These are phyloP conservation scores for Xenops minutus DNA, from an alignment of 2,797 vertebrate genomes.

Conservation along the genomic window DNA sequence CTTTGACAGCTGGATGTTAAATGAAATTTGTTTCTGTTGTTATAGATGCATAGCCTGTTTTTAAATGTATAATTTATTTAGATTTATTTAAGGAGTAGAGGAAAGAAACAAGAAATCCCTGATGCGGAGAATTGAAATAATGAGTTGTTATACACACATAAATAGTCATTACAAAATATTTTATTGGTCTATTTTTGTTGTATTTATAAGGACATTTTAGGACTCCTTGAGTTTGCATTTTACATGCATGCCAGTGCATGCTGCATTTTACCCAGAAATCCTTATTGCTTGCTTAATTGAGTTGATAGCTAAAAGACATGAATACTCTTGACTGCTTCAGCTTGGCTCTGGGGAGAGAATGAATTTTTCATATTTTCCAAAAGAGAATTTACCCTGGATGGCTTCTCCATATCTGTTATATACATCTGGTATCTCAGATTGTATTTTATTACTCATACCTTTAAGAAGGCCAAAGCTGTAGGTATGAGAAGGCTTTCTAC, in stretches of 20 bases:
- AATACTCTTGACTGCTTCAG: not conserved
- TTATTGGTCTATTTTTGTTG: constrained; percentile 48
- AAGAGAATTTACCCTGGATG: not conserved
- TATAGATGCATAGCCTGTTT: constrained; percentile 38
- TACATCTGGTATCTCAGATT: not conserved
- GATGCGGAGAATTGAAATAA: constrained; percentile 52
- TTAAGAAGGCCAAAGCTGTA: not conserved
- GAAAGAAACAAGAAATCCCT: constrained; percentile 44
- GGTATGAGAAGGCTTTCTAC: not conserved
- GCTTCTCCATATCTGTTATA: not conserved
- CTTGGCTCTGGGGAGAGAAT: not conserved
- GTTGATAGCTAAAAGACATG: not conserved
- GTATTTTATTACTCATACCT: not conserved
- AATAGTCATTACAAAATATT: constrained; percentile 53
- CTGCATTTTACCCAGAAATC: not conserved
- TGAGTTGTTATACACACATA: constrained; percentile 44
- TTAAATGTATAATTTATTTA: constrained; percentile 61
- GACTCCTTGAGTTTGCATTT: constrained; percentile 13
- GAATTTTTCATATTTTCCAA: not conserved
- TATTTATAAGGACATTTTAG: constrained; percentile 45
- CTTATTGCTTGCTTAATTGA: not conserved
- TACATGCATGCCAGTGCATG: not conserved
- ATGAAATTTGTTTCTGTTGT: constrained; percentile 60
- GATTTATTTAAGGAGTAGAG: constrained; percentile 43
- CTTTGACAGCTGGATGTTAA: constrained; percentile 64